Base-by-base conservation (phyloP, 2,797 vertebrate species). In the Amblyraja radiata region DNA sequence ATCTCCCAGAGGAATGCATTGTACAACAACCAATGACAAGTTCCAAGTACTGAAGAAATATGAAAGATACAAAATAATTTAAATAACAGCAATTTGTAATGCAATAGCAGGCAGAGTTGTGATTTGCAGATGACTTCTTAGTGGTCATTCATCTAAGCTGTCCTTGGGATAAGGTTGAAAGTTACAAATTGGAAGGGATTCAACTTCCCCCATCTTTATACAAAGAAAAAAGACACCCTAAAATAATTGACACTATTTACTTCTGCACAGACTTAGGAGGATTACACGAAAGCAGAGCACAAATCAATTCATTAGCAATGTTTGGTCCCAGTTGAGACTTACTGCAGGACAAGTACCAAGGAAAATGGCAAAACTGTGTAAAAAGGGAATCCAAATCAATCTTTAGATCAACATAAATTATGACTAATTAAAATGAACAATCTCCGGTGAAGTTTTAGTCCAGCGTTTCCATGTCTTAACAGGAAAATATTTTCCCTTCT, bases 221-320 rank as follows among this genome's bases (percentile, higher is more conserved):
- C 90, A n/a, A 74, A 76, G 71, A 1, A 14, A 74, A 54, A 14
- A 25, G 36, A 18, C 16, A 11, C 58, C 18, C 39, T 14, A 25
- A 92, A 73, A 92, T 92, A 92, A 92, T 54, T 76, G 71, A 92
- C n/a, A 4, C 36, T 90, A 73, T 90, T 90, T 73, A 73, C 73
- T 88, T 90, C 68, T 25, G n/a, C 23, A 23, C 11, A 73, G 36
- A 18, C 68, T 32, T 71, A 25, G 36, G 32, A 73, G 88, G 68
- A 90, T 90, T 73, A 46, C 68, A 71, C 32, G 65, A 73, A 90
- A 71, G n/a, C 10, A 23, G 68, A 73, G 32, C 65, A 73, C 65
- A 90, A 90, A n/a, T 92, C 71, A 76, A 71, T 92, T 92, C 90
- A 92, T 74, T 91, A n/a, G 90, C 39, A 14, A 4, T 54, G 90